phyloP scores from a whole-genome alignment of 2,797 vertebrate genomes.

The Spondyliosoma cantharus region DNA sequence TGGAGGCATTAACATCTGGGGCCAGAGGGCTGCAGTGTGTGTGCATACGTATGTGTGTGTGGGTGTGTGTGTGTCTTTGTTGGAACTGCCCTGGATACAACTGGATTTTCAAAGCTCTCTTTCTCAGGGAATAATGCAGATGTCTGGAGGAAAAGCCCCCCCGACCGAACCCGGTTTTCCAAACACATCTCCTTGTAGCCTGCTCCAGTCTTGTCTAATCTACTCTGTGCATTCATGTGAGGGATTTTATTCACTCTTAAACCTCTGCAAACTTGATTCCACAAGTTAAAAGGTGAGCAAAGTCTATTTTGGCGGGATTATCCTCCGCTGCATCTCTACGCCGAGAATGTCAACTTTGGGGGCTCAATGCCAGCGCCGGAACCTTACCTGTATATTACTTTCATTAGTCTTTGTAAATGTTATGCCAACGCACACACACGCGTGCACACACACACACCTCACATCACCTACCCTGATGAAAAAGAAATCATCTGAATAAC shows the following conservation, averaged over 20 bases:
- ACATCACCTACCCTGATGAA: conserved; percentile 8
- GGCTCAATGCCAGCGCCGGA: neutral
- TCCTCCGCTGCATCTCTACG: conserved; percentile 12
- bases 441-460: conserved; percentile 1
- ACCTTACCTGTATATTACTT: conserved; percentile 29
- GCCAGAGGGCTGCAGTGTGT: conserved; percentile 62
- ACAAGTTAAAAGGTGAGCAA: conserved; percentile 47
- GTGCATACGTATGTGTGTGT: conserved; percentile 33
- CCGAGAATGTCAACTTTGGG: conserved; percentile 45
- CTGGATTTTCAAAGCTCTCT: conserved; percentile 53
- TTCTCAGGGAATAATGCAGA: conserved; percentile 37
- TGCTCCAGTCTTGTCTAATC: conserved; percentile 34
- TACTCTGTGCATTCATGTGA: neutral
- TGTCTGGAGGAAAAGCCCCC: conserved; percentile 45
- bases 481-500: conserved; percentile 20
- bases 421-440: conserved; percentile 5
- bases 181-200: conserved; percentile 16
- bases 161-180: conserved; percentile 28
- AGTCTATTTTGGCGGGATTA: conserved; percentile 49
- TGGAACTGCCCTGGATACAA: conserved; percentile 47
- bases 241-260: conserved; percentile 29
- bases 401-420: conserved; percentile 56
- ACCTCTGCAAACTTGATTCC: conserved; percentile 36
- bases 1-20: conserved; percentile 86
- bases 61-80: conserved; percentile 49